phyloP scores from a whole-genome alignment of 2,797 vertebrate genomes.

The Brachyalestes nurse region DNA sequence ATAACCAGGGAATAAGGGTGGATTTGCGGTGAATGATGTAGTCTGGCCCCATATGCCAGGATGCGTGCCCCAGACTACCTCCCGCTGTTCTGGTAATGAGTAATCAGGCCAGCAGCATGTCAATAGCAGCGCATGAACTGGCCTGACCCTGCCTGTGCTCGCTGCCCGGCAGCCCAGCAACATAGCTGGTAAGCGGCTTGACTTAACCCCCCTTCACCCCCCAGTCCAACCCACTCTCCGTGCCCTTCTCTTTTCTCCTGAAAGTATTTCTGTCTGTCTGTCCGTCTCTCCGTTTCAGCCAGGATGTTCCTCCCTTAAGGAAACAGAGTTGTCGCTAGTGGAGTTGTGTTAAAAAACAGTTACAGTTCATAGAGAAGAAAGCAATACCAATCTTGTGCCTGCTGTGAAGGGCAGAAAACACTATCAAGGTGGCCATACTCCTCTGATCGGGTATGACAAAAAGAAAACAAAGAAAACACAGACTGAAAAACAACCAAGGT shows the following conservation, averaged over 20 bases:
- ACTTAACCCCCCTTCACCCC: conserved; percentile 23
- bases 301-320: background rate
- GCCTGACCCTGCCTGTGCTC: conserved; percentile 47
- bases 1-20: conserved; percentile 40
- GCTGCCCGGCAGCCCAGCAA: conserved; percentile 23
- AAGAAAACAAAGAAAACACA: background rate
- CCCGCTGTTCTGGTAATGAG: conserved; percentile 59
- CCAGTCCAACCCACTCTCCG: conserved; percentile 16
- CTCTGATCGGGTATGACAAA: background rate
- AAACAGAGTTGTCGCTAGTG: background rate
- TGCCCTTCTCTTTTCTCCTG: conserved; percentile 20
- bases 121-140: conserved; percentile 57
- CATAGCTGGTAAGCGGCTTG: conserved; percentile 53
- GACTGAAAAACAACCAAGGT: conserved; percentile 39
- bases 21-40: conserved; percentile 47
- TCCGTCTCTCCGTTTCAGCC: conserved; percentile 16
- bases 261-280: conserved; percentile 5
- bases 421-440: background rate
- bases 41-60: conserved; percentile 44
- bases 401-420: conserved; percentile 26
- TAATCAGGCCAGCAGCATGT: conserved; percentile 59
- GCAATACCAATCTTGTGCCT: background rate
- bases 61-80: conserved; percentile 52
- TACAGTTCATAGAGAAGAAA: background rate
- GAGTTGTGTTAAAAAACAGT: background rate